Conservation (phyloP, 2,797 vertebrate species). For the Harpagifer antarcticus region DNA sequence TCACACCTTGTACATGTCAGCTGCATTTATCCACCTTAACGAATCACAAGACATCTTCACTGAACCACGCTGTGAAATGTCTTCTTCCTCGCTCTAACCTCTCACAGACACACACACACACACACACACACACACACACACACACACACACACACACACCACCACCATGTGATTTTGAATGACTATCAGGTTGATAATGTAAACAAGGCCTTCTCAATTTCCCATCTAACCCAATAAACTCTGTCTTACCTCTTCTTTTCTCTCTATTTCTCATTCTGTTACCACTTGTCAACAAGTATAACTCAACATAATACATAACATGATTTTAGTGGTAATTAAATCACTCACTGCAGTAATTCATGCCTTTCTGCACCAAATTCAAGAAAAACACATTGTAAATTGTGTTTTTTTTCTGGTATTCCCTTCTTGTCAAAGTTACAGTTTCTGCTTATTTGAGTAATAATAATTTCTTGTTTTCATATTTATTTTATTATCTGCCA, state of each 20-base stretch:
- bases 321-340: no score
- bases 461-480: neutral
- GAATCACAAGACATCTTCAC: neutral
- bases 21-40: neutral
- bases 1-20: neutral
- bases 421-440: neutral
- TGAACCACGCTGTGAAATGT: constrained; percentile 11
- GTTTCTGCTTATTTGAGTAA: neutral
- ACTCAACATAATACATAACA: neutral
- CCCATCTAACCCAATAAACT: constrained; percentile 57
- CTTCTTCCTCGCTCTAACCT: neutral
- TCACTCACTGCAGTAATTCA: neutral
- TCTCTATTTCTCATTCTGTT: constrained; percentile 8
- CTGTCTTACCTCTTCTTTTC: constrained; percentile 8
- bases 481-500: neutral
- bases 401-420: neutral
- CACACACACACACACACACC: no score
- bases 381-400: neutral
- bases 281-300: neutral
- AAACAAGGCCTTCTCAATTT: constrained; percentile 63
- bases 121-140: constrained; percentile 18
- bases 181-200: constrained; percentile 71
- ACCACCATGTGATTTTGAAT: constrained; percentile 71
- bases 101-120: constrained; percentile 7
- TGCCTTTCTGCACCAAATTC: neutral